Evolutionary conservation across 2,113 vertebrate genomes (phyloP).

Genomic region (Microtus montanus): DNA sequence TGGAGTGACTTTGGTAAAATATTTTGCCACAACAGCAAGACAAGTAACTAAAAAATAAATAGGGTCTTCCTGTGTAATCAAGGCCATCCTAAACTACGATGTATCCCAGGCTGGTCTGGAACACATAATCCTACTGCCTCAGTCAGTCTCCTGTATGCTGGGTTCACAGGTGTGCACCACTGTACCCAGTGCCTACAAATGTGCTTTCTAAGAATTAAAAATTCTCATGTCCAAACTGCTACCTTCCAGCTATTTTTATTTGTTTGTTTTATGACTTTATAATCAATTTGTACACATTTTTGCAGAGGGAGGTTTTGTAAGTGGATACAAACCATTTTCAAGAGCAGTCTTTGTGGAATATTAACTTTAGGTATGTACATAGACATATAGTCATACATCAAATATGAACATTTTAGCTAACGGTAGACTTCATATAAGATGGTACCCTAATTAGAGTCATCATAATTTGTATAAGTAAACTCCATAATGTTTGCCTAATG

Average conservation of each 20-base stretch:
- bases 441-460: background rate
- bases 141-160: background rate
- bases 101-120: background rate
- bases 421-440: too few relatives aligned
- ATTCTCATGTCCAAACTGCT: background rate
- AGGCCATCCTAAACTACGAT: background rate
- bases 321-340: slow-evolving; percentile 38
- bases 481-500: background rate
- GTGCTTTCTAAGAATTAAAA: background rate
- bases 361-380: background rate
- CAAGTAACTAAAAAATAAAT: background rate
- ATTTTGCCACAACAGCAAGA: background rate
- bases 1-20: background rate
- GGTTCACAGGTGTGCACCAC: background rate
- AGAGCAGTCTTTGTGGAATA: background rate
- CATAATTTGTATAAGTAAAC: background rate
- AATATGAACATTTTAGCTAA: background rate
- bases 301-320: background rate
- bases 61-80: background rate
- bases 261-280: slow-evolving; percentile 20
- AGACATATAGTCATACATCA: background rate
- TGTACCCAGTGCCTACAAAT: background rate
- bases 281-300: background rate
- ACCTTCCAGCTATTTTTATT: background rate
- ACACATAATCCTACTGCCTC: background rate